Percentiles rank a stretch among this genome's conserved stretches.
These are phyloP conservation scores for Sylvia atricapilla DNA, from an alignment of 2,113 vertebrate species.

Conservation along the genomic window DNA sequence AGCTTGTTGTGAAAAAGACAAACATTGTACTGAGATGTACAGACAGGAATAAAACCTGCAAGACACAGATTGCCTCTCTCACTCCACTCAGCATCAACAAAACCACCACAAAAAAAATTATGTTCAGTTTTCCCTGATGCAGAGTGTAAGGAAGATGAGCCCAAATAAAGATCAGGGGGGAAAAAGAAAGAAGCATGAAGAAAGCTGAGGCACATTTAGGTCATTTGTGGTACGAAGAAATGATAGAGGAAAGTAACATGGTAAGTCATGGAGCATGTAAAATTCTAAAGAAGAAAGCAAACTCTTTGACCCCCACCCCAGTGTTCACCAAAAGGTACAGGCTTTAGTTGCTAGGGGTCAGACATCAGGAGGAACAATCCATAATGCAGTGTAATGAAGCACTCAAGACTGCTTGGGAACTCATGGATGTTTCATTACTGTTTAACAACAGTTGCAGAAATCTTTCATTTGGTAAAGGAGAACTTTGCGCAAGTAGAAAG, in stretches of 20 bases:
- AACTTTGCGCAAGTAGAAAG: neutral
- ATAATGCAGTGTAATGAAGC: neutral
- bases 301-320: neutral
- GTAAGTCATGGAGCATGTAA: neutral
- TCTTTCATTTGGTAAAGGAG: neutral
- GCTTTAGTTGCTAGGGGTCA: neutral
- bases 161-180: neutral
- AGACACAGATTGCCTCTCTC: neutral
- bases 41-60: constrained; percentile 1
- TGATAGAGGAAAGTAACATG: neutral
- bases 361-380: neutral
- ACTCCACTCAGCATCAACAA: neutral
- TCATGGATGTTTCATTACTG: neutral
- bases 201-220: neutral
- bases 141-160: neutral
- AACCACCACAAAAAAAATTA: neutral
- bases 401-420: neutral
- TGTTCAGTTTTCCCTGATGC: neutral
- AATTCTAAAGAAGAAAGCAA: neutral
- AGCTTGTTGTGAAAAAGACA: constrained; percentile 35
- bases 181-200: neutral
- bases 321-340: neutral
- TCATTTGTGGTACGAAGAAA: neutral
- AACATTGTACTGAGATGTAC: neutral
- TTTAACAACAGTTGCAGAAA: neutral